Evolutionary conservation across 2,888 invertebrate genomes (phyloP).

Genomic region (Pachymerium ferrugineum): DNA sequence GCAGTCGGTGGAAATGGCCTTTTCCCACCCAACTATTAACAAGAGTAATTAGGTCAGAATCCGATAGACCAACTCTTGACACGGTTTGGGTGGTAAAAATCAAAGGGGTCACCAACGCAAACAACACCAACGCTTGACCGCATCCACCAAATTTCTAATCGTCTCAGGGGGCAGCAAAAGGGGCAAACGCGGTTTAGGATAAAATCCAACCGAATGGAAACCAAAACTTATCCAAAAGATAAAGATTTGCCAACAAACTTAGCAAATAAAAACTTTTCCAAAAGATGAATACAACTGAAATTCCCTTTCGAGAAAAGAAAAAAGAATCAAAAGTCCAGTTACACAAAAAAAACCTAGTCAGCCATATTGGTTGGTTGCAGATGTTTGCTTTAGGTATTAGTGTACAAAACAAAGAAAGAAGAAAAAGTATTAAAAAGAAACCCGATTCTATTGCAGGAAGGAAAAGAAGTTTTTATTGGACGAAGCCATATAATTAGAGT

Average conservation of each 20-base stretch:
- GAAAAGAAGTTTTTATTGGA: background rate
- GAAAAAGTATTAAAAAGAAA: background rate
- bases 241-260: background rate
- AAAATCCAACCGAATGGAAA: too few species aligned
- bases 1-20: background rate
- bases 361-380: background rate
- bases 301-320: background rate
- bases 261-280: background rate
- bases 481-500: too few species aligned
- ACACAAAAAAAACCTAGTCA: background rate
- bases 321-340: background rate
- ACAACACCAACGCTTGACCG: background rate
- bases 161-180: too few species aligned
- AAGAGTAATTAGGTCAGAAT: background rate
- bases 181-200: too few species aligned
- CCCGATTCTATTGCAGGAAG: background rate
- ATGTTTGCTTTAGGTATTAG: background rate
- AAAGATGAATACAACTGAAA: background rate
- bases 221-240: background rate
- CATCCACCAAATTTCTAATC: background rate
- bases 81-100: background rate
- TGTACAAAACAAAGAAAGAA: background rate
- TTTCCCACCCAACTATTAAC: background rate
- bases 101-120: background rate
- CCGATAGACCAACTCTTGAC: background rate